Conservation (phyloP, 2,888 invertebrate genomes). For the Aquatica leii region DNA sequence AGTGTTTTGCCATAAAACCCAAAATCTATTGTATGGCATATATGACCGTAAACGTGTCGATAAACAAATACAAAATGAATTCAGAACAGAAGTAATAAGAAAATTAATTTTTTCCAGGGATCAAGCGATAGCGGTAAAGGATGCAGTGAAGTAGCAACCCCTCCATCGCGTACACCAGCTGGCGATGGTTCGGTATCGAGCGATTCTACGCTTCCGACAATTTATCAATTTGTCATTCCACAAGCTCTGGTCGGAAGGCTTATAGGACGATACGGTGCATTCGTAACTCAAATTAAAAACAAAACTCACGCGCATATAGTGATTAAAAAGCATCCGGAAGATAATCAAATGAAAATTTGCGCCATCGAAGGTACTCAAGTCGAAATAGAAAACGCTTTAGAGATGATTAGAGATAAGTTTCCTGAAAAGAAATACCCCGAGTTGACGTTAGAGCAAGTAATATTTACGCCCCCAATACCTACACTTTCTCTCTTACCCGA, state of each 20-base stretch:
- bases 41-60: too few relatives aligned
- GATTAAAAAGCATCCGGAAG: constrained; percentile 80
- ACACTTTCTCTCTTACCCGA: constrained; percentile 55
- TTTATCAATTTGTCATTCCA: constrained; percentile 79
- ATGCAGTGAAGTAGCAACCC: constrained; percentile 75
- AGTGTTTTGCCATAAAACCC: too few relatives aligned
- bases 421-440: constrained; percentile 82
- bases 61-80: too few relatives aligned
- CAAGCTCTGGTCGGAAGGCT: constrained; percentile 82
- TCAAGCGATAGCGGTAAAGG: constrained; percentile 88
- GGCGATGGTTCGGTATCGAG: constrained; percentile 59
- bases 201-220: constrained; percentile 56
- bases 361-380: constrained; percentile 79
- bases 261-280: constrained; percentile 84
- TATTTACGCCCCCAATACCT: constrained; percentile 57
- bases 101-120: too few relatives aligned
- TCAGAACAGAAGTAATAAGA: too few relatives aligned
- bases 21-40: too few relatives aligned
- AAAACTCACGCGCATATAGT: constrained; percentile 81
- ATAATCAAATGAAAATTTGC: constrained; percentile 81
- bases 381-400: constrained; percentile 83
- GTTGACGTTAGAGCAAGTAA: constrained; percentile 74
- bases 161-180: constrained; percentile 64
- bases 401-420: constrained; percentile 85
- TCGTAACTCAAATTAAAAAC: constrained; percentile 81